phyloP scores from a whole-genome alignment of 2,797 vertebrate species.

The Heteromormyrus szaboi region DNA sequence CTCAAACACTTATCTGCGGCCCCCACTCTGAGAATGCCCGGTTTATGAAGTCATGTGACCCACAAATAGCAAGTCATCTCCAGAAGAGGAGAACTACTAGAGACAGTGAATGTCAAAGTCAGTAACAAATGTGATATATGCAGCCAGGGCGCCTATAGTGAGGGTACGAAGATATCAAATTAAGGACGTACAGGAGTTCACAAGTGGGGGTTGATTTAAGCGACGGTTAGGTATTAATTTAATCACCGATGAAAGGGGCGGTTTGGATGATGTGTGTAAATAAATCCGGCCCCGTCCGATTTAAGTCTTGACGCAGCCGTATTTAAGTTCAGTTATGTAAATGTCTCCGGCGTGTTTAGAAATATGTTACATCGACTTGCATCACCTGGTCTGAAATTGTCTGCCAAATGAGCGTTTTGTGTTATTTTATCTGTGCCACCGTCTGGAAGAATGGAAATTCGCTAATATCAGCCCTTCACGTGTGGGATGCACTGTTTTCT shows the following conservation, averaged over 20 bases:
- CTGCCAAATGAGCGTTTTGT: conserved; percentile 1
- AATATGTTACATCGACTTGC: conserved; percentile 10
- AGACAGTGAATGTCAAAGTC: conserved; percentile 8
- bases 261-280: not conserved
- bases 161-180: not conserved
- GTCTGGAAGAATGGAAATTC: conserved; percentile 8
- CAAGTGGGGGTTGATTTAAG: not conserved
- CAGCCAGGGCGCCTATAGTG: not conserved
- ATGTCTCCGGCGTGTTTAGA: not conserved
- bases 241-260: not conserved
- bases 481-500: not conserved
- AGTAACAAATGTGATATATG: not conserved
- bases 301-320: not conserved
- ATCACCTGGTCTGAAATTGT: conserved; percentile 10
- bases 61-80: not conserved
- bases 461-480: not conserved
- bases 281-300: not conserved
- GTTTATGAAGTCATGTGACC: conserved; percentile 2
- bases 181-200: not conserved
- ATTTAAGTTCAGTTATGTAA: conserved; percentile 8
- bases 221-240: not conserved
- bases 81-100: not conserved
- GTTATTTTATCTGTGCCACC: conserved; percentile 5
- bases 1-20: not conserved
- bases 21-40: not conserved